Conservation (phyloP, 2,888 invertebrate genomes). For the Drosophila multiciliata region DNA sequence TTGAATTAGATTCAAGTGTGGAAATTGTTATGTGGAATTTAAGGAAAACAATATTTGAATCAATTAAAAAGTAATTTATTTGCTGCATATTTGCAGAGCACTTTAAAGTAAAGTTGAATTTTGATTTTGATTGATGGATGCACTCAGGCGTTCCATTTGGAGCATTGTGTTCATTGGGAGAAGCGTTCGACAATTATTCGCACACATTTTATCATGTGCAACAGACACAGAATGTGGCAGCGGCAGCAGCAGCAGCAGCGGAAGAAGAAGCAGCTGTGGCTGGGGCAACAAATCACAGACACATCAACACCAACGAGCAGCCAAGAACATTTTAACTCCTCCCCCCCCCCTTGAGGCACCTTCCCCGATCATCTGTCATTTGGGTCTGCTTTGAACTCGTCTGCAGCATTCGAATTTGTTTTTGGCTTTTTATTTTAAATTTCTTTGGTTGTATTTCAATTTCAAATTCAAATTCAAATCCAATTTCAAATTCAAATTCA, state of each 20-base stretch:
- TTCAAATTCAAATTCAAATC: conserved; percentile 50
- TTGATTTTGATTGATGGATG: conserved; percentile 64
- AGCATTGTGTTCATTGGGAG: conserved; percentile 35
- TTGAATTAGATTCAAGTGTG: not conserved
- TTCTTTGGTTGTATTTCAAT: conserved; percentile 3
- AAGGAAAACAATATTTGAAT: not conserved
- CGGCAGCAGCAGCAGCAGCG: not conserved
- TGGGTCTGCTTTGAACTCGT: conserved; percentile 62
- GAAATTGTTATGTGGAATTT: not conserved
- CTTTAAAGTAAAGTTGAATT: conserved; percentile 2
- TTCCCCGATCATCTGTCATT: not conserved
- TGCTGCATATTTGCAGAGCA: not conserved
- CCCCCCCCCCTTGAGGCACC: not conserved
- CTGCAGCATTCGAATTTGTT: conserved; percentile 24
- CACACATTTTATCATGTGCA: conserved; percentile 62
- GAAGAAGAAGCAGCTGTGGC: not conserved
- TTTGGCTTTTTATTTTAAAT: conserved; percentile 3
- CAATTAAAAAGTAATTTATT: not conserved
- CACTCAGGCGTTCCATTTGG: conserved; percentile 32
- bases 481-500: conserved; percentile 53
- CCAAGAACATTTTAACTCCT: not conserved
- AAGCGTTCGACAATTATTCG: conserved; percentile 70
- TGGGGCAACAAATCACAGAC: conserved; percentile 2
- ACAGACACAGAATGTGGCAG: not conserved
- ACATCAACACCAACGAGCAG: conserved; percentile 37